Evolutionary conservation across 2,113 vertebrate species (phyloP).

Genomic region (Melanostigma gelatinosum): DNA sequence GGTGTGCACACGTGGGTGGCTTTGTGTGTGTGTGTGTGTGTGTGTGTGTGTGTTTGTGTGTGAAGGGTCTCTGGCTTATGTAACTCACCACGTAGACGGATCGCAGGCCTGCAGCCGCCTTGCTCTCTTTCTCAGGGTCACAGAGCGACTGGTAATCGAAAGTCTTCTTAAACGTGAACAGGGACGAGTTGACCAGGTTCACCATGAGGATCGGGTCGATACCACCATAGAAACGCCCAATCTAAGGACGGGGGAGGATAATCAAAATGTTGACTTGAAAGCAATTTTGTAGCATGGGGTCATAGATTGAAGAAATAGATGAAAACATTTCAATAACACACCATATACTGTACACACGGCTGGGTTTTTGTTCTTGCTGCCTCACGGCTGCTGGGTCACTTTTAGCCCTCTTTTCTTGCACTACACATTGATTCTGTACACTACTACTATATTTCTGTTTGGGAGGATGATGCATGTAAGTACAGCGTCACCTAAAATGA

Average conservation of each 20-base stretch:
- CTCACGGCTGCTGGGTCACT: neutral
- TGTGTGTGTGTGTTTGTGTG: constrained; percentile 26
- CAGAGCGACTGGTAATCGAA: constrained; percentile 97
- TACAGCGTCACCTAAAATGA: neutral
- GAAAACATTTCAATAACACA: neutral
- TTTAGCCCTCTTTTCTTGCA: neutral
- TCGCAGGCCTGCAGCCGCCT: constrained; percentile 90
- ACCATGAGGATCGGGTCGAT: constrained; percentile 93
- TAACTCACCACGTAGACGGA: constrained; percentile 93
- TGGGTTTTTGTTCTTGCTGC: neutral
- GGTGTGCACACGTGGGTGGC: constrained; percentile 14
- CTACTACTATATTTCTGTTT: neutral
- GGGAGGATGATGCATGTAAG: neutral
- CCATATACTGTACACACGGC: neutral
- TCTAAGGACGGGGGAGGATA: constrained; percentile 55
- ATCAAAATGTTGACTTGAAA: neutral
- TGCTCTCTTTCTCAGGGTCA: constrained; percentile 87
- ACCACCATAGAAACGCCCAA: constrained; percentile 90
- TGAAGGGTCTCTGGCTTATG: constrained; percentile 55
- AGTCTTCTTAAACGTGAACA: constrained; percentile 93
- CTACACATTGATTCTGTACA: too few species aligned
- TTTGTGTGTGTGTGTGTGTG: constrained; percentile 8
- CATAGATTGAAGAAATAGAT: neutral
- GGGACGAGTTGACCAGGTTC: constrained; percentile 89
- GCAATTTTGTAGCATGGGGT: neutral